A percentile compares a stretch with the other conserved stretches of the same genome.
Evolutionary conservation across 2,888 invertebrate genomes (phyloP).

Genomic region (Notodonta ziczac): DNA sequence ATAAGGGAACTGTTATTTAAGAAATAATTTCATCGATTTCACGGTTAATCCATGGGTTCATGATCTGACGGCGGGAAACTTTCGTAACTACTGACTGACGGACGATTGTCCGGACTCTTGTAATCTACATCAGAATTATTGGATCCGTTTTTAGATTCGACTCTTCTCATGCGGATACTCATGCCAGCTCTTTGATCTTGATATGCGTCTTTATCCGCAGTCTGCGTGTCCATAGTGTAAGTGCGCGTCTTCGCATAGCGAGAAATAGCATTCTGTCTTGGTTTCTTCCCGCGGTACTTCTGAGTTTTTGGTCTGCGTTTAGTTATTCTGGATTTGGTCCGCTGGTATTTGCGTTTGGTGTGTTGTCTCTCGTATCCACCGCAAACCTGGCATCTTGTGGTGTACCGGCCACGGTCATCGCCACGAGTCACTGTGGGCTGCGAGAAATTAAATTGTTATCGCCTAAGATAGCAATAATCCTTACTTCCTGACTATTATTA

Average conservation of each 20-base stretch:
- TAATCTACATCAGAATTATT: not conserved
- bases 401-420: not conserved
- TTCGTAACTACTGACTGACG: conserved; percentile 48
- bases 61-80: conserved; percentile 49
- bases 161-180: not conserved
- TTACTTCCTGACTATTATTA: too few species aligned
- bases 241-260: too few species aligned
- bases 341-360: not conserved
- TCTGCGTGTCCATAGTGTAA: not conserved
- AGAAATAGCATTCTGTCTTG: not conserved
- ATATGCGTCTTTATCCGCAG: not conserved
- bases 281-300: not conserved
- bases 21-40: not conserved
- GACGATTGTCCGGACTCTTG: conserved; percentile 29
- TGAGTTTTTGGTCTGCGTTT: not conserved
- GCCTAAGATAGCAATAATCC: too few species aligned
- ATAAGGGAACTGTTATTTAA: too few species aligned
- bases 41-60: conserved; percentile 48
- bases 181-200: not conserved
- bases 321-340: not conserved
- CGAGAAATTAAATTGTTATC: too few species aligned
- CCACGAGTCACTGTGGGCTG: not conserved
- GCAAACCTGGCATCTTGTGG: not conserved
- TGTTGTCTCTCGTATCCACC: not conserved
- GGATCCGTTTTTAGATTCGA: not conserved